Evolutionary conservation across 2,113 vertebrate species (phyloP), one percentile per base, ranked within the genome.

Genomic region (Scolopax mira): DNA sequence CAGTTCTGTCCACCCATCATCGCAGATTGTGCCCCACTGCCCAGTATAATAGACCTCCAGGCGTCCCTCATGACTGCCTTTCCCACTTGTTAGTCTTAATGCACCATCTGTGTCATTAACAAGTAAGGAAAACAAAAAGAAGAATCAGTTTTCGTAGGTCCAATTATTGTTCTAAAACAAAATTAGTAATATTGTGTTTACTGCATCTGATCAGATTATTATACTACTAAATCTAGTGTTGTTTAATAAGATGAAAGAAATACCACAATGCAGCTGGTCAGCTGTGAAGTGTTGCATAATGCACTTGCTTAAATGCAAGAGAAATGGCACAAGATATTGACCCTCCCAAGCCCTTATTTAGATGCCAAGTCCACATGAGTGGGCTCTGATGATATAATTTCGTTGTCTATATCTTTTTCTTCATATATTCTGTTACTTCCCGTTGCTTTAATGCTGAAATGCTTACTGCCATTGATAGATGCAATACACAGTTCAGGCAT

Each of bases 11-110:
- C 99, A 99, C 73, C 98, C 99, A 0, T 99, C 98, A 23, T 99
- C 99, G 48, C 99, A 99, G 95, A 99, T 96, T 0, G 99, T 99
- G 57, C 99, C 99, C 99, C 99, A 99, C 85, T 98, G 98, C 25
- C 98, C 99, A 5, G 15, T 91, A 54, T 99, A 98, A 94, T 98
- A 98, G 58, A 99, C 97, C 96, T 99, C 99, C 95, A 99, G 95
- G 64, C 98, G 98, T 52, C 99, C 99, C 96, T 99, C 98, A 5
- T 98, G 97, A 60, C 92, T 97, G 73, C 97, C 97, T 64, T 94
- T 96, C 39, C 99, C 99, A 3, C 98, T 98, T 19, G 97, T 89
- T 85, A 99, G 97, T 94, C 99, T 97, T 88, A 98, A 85, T 16
- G 97, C 97, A 25, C 99, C 99, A 80, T 99, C 99, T 99, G 97